Conservation (phyloP, 1,140 invertebrate species). For the Euura lappo region DNA sequence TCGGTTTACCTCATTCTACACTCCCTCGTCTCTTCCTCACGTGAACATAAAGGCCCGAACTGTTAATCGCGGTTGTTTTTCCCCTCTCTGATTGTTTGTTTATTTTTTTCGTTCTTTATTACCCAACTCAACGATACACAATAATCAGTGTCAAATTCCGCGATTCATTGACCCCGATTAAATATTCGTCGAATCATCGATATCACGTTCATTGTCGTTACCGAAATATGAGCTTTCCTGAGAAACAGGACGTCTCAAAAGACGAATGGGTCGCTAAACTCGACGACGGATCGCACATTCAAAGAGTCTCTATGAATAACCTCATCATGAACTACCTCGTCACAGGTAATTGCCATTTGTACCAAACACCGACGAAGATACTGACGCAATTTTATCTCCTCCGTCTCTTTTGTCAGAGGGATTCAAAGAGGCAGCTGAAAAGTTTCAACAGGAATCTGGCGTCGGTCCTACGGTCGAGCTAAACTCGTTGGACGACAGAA, state of each 20-base stretch:
- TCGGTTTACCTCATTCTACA: too few relatives aligned
- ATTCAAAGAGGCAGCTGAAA: slow-evolving; percentile 97
- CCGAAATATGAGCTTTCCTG: slow-evolving; percentile 50
- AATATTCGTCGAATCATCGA: neutral
- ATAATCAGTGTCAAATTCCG: neutral
- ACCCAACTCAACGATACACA: too few relatives aligned
- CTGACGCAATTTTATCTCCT: slow-evolving; percentile 9
- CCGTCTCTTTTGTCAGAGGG: slow-evolving; percentile 73
- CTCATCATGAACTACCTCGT: slow-evolving; percentile 99
- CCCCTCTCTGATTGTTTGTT: too few relatives aligned
- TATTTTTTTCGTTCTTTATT: too few relatives aligned
- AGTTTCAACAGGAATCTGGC: slow-evolving; percentile 94
- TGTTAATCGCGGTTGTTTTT: too few relatives aligned
- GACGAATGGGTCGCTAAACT: slow-evolving; percentile 57
- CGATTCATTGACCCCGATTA: neutral
- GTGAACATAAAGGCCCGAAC: too few relatives aligned
- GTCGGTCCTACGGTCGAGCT: slow-evolving; percentile 86
- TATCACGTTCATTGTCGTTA: neutral
- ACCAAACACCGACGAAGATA: slow-evolving; percentile 20
- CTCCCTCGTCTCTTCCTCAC: too few relatives aligned
- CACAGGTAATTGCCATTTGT: slow-evolving; percentile 72
- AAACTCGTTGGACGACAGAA: slow-evolving; percentile 90
- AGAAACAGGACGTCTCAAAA: slow-evolving; percentile 53
- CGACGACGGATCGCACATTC: slow-evolving; percentile 80
- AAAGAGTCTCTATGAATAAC: slow-evolving; percentile 92